Evolutionary conservation across 2,888 invertebrate species (phyloP).

Genomic region (Hanleya hanleyi): DNA sequence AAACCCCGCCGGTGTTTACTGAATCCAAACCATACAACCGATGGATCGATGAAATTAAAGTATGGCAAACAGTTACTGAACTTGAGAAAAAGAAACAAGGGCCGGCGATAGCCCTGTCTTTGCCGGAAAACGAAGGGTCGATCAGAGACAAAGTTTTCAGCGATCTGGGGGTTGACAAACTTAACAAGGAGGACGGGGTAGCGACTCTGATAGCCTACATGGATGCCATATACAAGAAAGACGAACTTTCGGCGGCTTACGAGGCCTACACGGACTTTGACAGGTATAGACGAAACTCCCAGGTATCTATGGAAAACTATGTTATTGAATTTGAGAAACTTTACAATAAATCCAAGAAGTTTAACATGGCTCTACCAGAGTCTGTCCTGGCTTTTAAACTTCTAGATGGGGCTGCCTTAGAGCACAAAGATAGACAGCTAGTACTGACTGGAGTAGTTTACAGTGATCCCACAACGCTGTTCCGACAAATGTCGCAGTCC

Average conservation of each 20-base stretch:
- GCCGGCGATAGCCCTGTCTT: too few relatives aligned
- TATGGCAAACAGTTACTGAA: too few relatives aligned
- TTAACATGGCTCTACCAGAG: constrained; percentile 27
- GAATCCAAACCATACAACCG: too few relatives aligned
- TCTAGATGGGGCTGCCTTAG: neutral
- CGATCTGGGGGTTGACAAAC: too few relatives aligned
- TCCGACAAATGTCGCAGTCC: neutral
- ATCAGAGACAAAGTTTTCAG: too few relatives aligned
- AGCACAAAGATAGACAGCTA: constrained; percentile 11
- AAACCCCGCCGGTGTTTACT: too few relatives aligned
- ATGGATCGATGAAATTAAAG: too few relatives aligned
- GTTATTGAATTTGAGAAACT: constrained; percentile 27
- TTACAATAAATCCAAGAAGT: constrained; percentile 20
- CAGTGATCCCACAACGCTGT: neutral
- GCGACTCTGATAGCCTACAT: constrained; percentile 19
- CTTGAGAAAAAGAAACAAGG: too few relatives aligned
- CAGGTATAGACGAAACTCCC: constrained; percentile 12
- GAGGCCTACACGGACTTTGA: constrained; percentile 33
- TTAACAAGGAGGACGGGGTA: constrained; percentile 28
- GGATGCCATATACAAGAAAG: constrained; percentile 30
- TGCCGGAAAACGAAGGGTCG: too few relatives aligned
- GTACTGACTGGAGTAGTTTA: constrained; percentile 13
- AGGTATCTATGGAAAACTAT: constrained; percentile 27
- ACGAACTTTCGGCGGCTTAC: constrained; percentile 30
- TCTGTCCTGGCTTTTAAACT: constrained; percentile 30